Percentiles rank a stretch among this genome's conserved stretches.
These are phyloP conservation scores for Sebastes wilsoni DNA, from an alignment of 2,797 vertebrate species.

Conservation along the genomic window DNA sequence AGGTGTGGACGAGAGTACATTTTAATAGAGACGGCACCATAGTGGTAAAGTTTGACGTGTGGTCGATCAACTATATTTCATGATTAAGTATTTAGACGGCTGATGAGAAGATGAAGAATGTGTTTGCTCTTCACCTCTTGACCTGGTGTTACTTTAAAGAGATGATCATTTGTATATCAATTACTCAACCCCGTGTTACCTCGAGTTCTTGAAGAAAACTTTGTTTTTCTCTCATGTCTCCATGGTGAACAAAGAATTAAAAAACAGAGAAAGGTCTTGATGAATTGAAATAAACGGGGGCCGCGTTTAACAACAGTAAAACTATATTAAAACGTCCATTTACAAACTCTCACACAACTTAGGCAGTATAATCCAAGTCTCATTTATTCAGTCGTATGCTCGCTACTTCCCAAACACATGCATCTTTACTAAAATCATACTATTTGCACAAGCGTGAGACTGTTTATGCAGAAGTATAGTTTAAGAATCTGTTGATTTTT, in stretches of 20 bases:
- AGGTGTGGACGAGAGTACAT: conserved; percentile 8
- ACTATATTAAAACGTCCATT: background rate
- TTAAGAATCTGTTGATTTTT: background rate
- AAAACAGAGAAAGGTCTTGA: no score
- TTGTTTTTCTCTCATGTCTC: background rate
- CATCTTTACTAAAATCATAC: no score
- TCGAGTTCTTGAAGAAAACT: background rate
- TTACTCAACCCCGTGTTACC: background rate
- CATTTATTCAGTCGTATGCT: no score
- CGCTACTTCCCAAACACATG: no score
- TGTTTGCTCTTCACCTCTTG: conserved; percentile 6
- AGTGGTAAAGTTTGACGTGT: conserved; percentile 15
- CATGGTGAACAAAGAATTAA: no score
- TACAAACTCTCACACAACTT: background rate
- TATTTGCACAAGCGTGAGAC: no score
- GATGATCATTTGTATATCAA: background rate
- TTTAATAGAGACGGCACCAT: conserved; percentile 26
- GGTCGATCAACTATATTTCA: conserved; percentile 24
- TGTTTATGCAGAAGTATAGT: background rate
- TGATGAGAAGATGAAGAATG: conserved; percentile 40
- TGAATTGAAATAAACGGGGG: no score
- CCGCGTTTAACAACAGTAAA: background rate
- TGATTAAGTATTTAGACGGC: conserved; percentile 17
- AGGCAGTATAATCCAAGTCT: background rate
- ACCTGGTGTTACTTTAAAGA: background rate